Conservation (phyloP, 2,113 vertebrate species). For the Rhegmatorhina hoffmannsi region DNA sequence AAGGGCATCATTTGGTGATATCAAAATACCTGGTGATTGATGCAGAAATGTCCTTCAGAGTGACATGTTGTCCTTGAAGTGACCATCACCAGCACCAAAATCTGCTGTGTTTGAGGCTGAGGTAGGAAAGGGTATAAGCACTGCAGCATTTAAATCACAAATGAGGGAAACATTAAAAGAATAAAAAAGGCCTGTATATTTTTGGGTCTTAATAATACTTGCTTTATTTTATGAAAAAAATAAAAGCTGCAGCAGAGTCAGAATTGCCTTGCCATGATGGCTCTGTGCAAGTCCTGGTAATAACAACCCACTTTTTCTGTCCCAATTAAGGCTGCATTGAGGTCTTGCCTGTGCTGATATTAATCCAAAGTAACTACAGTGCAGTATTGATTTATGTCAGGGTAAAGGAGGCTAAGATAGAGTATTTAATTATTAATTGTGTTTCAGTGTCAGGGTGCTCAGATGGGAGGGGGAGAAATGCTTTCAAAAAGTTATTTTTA, state of each 20-base stretch:
- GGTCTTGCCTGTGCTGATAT: background rate
- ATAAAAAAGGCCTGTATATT: background rate
- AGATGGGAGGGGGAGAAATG: background rate
- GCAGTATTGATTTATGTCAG: slow-evolving; percentile 36
- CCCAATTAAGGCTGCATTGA: background rate
- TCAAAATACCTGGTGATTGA: background rate
- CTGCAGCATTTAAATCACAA: background rate
- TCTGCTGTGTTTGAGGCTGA: background rate
- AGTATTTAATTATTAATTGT: slow-evolving; percentile 55
- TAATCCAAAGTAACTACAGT: slow-evolving; percentile 22
- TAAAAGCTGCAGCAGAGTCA: background rate
- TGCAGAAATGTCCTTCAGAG: background rate
- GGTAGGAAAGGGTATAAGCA: background rate
- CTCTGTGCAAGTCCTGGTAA: background rate
- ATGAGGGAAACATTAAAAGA: background rate
- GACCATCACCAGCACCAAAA: background rate
- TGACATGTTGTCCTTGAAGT: background rate
- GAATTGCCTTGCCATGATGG: background rate
- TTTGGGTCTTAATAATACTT: background rate
- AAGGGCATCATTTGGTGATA: background rate
- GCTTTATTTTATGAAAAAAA: background rate
- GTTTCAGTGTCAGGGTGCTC: background rate
- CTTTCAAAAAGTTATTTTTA: slow-evolving; percentile 56
- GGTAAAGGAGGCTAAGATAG: background rate
- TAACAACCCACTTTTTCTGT: background rate